Evolutionary conservation across 1,140 invertebrate genomes (phyloP).

Genomic region (Lethocerus indicus): DNA sequence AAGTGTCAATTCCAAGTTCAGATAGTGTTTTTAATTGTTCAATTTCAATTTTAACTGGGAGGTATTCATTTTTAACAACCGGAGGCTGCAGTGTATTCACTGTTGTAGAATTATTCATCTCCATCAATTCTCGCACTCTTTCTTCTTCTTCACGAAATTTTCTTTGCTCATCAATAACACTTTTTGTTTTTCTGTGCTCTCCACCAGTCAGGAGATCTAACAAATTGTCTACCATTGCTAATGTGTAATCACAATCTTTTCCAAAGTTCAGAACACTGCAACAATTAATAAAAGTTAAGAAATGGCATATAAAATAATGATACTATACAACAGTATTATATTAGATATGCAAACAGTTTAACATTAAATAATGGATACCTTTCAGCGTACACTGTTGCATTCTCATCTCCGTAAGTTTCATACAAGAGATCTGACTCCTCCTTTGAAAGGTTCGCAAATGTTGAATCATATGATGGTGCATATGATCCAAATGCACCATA

Average conservation of each 20-base stretch:
- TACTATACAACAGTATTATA: not conserved
- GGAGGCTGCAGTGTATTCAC: not conserved
- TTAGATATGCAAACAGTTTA: not conserved
- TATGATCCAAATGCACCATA: constrained; percentile 92
- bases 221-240: constrained; percentile 67
- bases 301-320: not conserved
- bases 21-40: constrained; percentile 50
- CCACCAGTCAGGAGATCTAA: constrained; percentile 67
- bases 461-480: constrained; percentile 88
- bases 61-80: constrained; percentile 5
- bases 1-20: constrained; percentile 68
- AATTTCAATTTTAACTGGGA: constrained; percentile 49
- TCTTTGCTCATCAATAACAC: constrained; percentile 41
- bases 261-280: constrained; percentile 61
- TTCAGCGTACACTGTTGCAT: constrained; percentile 72
- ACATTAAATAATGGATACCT: constrained; percentile 29
- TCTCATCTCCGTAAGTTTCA: constrained; percentile 79
- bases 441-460: constrained; percentile 83
- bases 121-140: constrained; percentile 33
- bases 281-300: constrained; percentile 15
- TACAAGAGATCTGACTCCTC: constrained; percentile 86
- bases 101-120: constrained; percentile 16
- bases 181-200: constrained; percentile 63
- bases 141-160: constrained; percentile 41
- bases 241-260: constrained; percentile 64